Evolutionary conservation across 2,888 invertebrate species (phyloP), one percentile per base, ranked within the genome.

Genomic region (Eudasyphora cyanicolor): DNA sequence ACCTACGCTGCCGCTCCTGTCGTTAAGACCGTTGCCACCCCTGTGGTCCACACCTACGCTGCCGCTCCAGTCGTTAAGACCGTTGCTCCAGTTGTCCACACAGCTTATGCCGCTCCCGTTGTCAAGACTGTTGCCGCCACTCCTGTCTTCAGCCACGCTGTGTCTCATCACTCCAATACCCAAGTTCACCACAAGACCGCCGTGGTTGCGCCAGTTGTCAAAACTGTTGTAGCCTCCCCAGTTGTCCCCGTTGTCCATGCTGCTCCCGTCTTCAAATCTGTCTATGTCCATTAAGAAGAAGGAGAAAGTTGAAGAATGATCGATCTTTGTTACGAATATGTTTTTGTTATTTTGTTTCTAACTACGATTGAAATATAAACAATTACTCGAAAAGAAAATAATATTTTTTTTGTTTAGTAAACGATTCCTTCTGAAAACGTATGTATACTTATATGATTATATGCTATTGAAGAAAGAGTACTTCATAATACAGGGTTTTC

Each of bases 11-110:
- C 57, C 24, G 24, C 85, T 54, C 87, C 86, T 0, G 91, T 94
- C 10, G 92, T 94, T 2, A 94, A 94, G 19, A 64, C 71, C 6
- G 70, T 87, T 32, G 32, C 45, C n/a, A 17, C 49, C 14, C 74
- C 82, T 32, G 73, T 79, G n/a, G 74, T 83, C 2, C 77, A 82
- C 42, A 82, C 80, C 29, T 76, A 78, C 32, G 77, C 75, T 17
- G 69, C 84, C 8, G 71, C 77, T 21, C 81, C 84, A 35, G 86
- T 87, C 17, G 35, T 71, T 86, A 57, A 57, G 27, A 57, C 57
- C 14, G 24, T 57, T 3, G 54, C 54, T 24, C 21, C 24, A 2
- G 54, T 54, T 6, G 24, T 21, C 19, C 19, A 54, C 12, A 21
- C 54, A 4, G 32, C 32, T 17, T 7, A 85, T 87, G 12, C 92